Percentiles rank a stretch among this genome's conserved stretches.
These are phyloP conservation scores for Ophthalmotilapia sp. DNA, from an alignment of 2,113 vertebrate genomes.

Conservation along the genomic window DNA sequence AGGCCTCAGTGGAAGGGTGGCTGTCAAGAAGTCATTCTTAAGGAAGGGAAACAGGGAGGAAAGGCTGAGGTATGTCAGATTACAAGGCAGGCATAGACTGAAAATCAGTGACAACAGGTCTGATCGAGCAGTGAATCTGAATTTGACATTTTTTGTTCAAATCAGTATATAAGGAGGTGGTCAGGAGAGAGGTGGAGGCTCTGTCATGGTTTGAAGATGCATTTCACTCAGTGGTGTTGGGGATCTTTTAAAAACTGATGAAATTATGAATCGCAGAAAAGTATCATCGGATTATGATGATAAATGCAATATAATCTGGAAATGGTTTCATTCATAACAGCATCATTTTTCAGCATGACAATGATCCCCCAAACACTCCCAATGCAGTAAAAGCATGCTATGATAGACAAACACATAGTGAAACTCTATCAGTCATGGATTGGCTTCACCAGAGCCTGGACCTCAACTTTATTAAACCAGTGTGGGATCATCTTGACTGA, in stretches of 20 bases:
- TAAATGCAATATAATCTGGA: neutral
- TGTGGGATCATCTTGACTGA: neutral
- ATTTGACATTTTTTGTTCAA: neutral
- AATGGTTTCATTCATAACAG: neutral
- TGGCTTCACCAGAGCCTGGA: neutral
- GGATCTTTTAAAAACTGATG: neutral
- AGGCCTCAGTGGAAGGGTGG: neutral
- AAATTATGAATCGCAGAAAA: neutral
- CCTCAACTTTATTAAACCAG: neutral
- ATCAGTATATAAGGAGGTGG: neutral
- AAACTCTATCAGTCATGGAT: neutral
- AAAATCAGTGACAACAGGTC: neutral
- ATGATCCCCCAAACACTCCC: neutral
- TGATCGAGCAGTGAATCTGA: neutral
- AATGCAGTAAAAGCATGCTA: neutral
- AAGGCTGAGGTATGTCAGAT: neutral
- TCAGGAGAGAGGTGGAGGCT: neutral
- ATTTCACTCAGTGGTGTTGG: neutral
- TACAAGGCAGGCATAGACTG: neutral
- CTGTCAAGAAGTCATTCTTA: neutral
- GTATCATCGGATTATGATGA: neutral
- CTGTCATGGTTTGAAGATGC: neutral
- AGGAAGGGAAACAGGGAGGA: neutral
- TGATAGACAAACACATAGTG: neutral
- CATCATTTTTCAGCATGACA: neutral